A percentile compares a stretch with the other conserved stretches of the same genome.
phyloP scores from a whole-genome alignment of 2,113 vertebrate species.

The Phaethon lepturus region DNA sequence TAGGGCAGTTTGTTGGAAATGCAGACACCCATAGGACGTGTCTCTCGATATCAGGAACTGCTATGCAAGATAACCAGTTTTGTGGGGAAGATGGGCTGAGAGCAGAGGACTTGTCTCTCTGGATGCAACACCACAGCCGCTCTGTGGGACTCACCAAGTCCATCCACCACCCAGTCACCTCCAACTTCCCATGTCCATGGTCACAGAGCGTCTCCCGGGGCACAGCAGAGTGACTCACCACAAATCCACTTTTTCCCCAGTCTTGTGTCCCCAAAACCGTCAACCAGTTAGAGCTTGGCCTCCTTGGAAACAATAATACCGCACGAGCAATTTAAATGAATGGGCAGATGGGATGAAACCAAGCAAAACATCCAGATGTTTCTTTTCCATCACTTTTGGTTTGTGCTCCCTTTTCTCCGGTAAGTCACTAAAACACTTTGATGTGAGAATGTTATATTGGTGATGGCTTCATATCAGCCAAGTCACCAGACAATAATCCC shows the following conservation, averaged over 20 bases:
- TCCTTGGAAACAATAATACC: neutral
- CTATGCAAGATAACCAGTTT: neutral
- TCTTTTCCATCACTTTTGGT: neutral
- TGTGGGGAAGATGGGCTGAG: neutral
- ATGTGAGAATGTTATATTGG: conserved; percentile 25
- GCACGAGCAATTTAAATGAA: neutral
- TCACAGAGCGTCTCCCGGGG: neutral
- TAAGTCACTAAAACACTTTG: conserved; percentile 15
- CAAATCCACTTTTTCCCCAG: neutral
- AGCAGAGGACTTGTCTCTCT: neutral
- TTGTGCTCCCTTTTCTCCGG: neutral
- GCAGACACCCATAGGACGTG: neutral
- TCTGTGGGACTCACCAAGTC: neutral
- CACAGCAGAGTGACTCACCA: neutral
- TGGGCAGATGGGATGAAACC: neutral
- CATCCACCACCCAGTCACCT: neutral
- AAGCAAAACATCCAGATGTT: conserved; percentile 37
- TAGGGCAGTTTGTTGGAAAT: neutral
- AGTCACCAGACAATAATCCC: conserved; percentile 47
- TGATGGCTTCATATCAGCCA: conserved; percentile 22
- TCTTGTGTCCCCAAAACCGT: neutral
- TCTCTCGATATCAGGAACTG: neutral
- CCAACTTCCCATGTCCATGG: neutral
- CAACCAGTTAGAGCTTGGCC: neutral
- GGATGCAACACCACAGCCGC: rapidly evolving